These are phyloP conservation scores for Caligus rogercresseyi DNA, from an alignment of 1,140 invertebrate genomes.

Conservation along the genomic window DNA sequence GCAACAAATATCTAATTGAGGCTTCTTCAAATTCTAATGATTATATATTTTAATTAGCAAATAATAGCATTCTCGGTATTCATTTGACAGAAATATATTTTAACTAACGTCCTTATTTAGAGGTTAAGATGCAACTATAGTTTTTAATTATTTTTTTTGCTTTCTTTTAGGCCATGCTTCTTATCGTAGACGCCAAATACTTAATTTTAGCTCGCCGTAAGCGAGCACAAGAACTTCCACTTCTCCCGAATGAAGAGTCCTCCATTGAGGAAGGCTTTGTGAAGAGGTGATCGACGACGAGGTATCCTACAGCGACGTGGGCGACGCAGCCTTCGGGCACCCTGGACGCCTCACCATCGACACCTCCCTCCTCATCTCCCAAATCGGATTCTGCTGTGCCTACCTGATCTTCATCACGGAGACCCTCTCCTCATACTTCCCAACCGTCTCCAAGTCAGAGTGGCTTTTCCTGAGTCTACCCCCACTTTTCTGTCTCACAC, in stretches of 20 bases:
- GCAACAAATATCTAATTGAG: no score
- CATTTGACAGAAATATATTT: neutral
- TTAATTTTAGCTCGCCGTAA: slow-evolving; percentile 1
- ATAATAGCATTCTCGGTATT: neutral
- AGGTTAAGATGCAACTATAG: no score
- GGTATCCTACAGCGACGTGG: slow-evolving; percentile 10
- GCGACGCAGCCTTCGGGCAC: slow-evolving; percentile 7
- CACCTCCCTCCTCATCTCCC: neutral
- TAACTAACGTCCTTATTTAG: no score
- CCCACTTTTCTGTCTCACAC: slow-evolving; percentile 29
- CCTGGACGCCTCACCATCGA: slow-evolving; percentile 3
- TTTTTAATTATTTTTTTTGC: no score
- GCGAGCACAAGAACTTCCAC: slow-evolving; percentile 21
- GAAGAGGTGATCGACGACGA: slow-evolving; percentile 20
- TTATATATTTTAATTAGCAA: no score
- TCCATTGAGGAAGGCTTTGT: slow-evolving; percentile 9
- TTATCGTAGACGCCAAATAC: slow-evolving; percentile 21
- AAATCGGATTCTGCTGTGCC: slow-evolving; percentile 26
- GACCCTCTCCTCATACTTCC: slow-evolving; percentile 30
- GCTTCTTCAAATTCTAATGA: no score
- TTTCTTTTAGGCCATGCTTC: neutral
- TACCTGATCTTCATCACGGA: slow-evolving; percentile 30
- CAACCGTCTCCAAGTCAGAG: slow-evolving; percentile 27
- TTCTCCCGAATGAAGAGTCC: slow-evolving; percentile 17
- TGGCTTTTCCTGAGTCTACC: slow-evolving; percentile 31